Evolutionary conservation across 2,797 vertebrate species (phyloP), one percentile per base, ranked within the genome.

Genomic region (Heterohyrax brucei): DNA sequence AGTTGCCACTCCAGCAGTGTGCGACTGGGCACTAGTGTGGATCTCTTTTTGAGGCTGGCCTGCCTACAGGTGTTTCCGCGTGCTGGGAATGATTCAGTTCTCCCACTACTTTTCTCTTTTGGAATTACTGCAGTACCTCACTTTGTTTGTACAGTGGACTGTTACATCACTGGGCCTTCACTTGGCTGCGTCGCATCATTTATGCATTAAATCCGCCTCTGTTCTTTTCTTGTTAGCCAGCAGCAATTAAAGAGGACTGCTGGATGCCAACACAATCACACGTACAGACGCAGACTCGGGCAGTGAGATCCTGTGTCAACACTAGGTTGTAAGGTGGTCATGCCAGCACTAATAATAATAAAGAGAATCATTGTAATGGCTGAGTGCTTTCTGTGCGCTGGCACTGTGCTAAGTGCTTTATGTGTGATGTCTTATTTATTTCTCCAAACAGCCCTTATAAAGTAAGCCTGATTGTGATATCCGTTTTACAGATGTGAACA

Each of bases 121-220:
- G 79, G 85, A 78, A 78, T 73, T n/a, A 7, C 79, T 33, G 78
- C 30, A 59, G 0, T 2, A 46, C 82, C 76, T 39, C 39, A 2
- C 39, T 78, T 19, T 76, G 76, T 93, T 87, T 93, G 89, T 83
- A 94, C 80, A 68, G 93, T 33, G 89, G 91, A 91, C 88, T 91
- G 88, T 95, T 88, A 80, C 97, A 95, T 96, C 97, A 64, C 7
- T 81, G 4, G 84, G 95, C 59, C 97, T 79, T 39, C 94, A 3
- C 95, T 89, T 80, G 93, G 88, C 95, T 97, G 89, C 91, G 33
- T 44, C 5, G 73, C 93, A 91, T 94, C 94, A 84, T 97, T 95
- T 94, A 81, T 30, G 10, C 92, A 53, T 95, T 94, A 87, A 93
- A 89, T 83, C 95, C 18, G 12, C 97, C 96, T 96, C 97, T 95